A percentile compares a stretch with the other conserved stretches of the same genome.
Conservation (phyloP, 2,113 vertebrate species). For the Balaeniceps rex region DNA sequence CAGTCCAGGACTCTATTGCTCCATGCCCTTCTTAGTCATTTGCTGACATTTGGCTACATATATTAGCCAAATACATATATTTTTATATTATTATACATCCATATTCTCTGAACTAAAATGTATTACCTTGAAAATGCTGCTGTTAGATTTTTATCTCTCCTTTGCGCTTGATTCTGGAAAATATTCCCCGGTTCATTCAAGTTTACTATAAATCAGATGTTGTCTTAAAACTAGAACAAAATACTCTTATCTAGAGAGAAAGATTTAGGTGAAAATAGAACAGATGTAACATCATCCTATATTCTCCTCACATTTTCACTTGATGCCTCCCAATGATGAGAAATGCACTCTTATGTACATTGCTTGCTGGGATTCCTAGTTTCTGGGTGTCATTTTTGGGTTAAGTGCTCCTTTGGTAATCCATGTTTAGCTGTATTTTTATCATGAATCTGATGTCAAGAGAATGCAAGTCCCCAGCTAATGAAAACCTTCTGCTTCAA, state of each 20-base stretch:
- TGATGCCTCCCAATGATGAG: not conserved
- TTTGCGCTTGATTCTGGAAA: not conserved
- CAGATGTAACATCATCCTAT: not conserved
- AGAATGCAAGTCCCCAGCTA: not conserved
- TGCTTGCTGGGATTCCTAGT: not conserved
- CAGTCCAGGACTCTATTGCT: not conserved
- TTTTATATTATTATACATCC: not conserved
- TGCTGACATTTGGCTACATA: not conserved
- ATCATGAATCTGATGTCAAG: not conserved
- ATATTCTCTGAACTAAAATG: not conserved
- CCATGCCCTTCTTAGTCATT: not conserved
- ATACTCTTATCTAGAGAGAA: not conserved
- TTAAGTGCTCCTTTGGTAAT: not conserved
- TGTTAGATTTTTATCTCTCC: not conserved
- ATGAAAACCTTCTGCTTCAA: not conserved
- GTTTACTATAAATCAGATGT: not conserved
- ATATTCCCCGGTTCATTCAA: not conserved
- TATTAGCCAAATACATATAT: not conserved
- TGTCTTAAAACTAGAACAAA: not conserved
- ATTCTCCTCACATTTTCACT: not conserved
- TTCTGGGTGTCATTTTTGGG: not conserved
- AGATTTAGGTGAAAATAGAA: not conserved
- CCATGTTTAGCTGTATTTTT: not conserved
- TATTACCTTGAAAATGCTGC: not conserved
- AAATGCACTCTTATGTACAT: not conserved